These are phyloP conservation scores for Hippasteria phrygiana DNA, from an alignment of 53 echinoderm and acorn worm species.

Conservation along the genomic window DNA sequence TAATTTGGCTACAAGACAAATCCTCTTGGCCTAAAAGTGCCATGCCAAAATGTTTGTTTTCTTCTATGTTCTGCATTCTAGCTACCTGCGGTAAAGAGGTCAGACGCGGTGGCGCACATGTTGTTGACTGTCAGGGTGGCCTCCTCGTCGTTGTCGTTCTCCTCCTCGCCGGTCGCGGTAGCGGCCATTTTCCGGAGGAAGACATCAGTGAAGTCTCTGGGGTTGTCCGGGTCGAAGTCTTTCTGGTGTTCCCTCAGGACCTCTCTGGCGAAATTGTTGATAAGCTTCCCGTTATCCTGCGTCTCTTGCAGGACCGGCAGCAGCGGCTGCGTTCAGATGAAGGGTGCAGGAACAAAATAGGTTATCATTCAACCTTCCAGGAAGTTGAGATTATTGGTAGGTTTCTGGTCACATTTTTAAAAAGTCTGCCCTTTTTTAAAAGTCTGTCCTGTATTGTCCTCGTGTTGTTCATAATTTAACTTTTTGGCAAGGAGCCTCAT, in stretches of 20 bases:
- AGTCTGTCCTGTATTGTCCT: no score
- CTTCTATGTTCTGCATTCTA: no score
- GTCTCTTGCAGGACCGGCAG: conserved; percentile 36
- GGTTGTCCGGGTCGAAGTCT: conserved; percentile 47
- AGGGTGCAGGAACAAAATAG: not conserved
- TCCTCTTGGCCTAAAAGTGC: no score
- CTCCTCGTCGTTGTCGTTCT: not conserved
- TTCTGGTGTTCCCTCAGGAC: conserved; percentile 53
- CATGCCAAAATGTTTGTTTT: no score
- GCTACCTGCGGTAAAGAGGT: no score
- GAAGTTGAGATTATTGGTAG: no score
- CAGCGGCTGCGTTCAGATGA: not conserved
- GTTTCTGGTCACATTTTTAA: no score
- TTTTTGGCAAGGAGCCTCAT: no score
- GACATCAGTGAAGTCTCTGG: conserved; percentile 66
- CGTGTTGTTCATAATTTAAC: no score
- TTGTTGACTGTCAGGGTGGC: conserved; percentile 20
- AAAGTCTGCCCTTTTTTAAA: no score
- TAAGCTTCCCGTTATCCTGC: conserved; percentile 18
- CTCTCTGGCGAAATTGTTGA: conserved; percentile 31
- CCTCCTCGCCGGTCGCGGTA: not conserved
- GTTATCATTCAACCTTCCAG: no score
- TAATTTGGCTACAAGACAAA: no score
- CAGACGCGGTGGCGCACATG: conserved; percentile 51
- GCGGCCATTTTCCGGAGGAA: conserved; percentile 23